These are phyloP conservation scores for Nothobranchius furzeri DNA, from an alignment of 2,113 vertebrate genomes.

Conservation along the genomic window DNA sequence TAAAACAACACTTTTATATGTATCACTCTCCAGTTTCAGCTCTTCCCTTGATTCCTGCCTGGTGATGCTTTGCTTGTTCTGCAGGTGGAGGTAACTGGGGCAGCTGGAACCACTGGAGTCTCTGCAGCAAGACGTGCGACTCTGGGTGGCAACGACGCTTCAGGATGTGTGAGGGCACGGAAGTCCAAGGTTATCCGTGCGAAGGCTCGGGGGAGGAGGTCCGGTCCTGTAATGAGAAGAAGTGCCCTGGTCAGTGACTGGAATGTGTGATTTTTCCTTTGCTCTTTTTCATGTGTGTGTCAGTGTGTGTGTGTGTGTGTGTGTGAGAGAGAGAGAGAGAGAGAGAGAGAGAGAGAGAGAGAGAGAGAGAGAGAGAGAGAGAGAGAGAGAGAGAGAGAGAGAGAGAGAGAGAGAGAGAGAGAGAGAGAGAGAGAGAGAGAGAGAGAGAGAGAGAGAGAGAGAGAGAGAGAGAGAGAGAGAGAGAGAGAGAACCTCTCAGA, in stretches of 20 bases:
- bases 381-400: too few species aligned
- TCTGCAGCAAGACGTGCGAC: conserved; percentile 97
- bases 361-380: too few species aligned
- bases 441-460: too few species aligned
- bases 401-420: too few species aligned
- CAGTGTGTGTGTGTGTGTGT: neutral
- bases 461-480: too few species aligned
- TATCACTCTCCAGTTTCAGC: neutral
- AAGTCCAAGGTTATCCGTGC: conserved; percentile 89
- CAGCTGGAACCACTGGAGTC: conserved; percentile 95
- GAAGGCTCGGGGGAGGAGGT: conserved; percentile 95
- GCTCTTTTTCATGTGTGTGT: too few species aligned
- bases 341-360: too few species aligned
- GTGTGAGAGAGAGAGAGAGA: neutral
- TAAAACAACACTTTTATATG: neutral
- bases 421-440: too few species aligned
- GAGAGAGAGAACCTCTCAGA: too few species aligned
- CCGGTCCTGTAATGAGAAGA: conserved; percentile 95
- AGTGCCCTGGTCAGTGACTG: conserved; percentile 90
- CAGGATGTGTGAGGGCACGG: conserved; percentile 92
- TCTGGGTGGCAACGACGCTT: conserved; percentile 95
- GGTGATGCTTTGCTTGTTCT: neutral
- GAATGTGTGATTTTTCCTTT: neutral
- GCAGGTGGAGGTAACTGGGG: conserved; percentile 93
- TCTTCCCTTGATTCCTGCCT: neutral